Evolutionary conservation across 2,113 vertebrate genomes (phyloP), one percentile per base, ranked within the genome.

Genomic region (Menura novaehollandiae): DNA sequence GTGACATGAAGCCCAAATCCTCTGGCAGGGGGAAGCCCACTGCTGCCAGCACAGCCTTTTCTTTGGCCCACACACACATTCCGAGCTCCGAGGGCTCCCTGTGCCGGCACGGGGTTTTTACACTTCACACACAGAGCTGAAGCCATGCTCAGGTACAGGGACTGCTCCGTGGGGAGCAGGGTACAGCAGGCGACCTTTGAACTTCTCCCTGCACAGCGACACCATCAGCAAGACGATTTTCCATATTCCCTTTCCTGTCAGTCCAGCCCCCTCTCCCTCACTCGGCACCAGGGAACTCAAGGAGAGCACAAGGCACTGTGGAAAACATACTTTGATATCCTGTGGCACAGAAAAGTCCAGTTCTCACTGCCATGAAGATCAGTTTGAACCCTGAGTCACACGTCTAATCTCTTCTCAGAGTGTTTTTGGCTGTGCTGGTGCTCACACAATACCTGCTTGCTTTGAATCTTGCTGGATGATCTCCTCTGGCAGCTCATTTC

Each of bases 71-170:
- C 15, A 15, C 1, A 6, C 22, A 5, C 24, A 0, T 9, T 6
- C 47, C 2, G 1, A n/a, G 66, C 75, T 35, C 7, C 1, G 0
- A 6, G 15, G 0, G 32, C 88, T 23, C 23, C 15, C 0, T 0
- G 15, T 8, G 46, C 4, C 0, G 2, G 47, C 69, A 56, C 55
- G 6, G 37, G 3, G 1, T 2, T 39, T 73, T 13, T 3, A 9
- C 12, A 17, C 11, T 39, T n/a, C 30, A 28, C 56, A 11, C 28
- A 10, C 4, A 8, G 53, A 39, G 44, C 72, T 37, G 18, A 24
- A 4, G 32, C 41, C 51, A 64, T 56, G 28, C n/a, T 21, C 12
- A 6, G 82, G 41, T 10, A 28, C 78, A 7, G 5, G 59, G 22
- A 6, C 1, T 19, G 22, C 9, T 37, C 22, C 0, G 4, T 1